Percentiles rank a stretch among this genome's conserved stretches.
These are phyloP conservation scores for Phrixothrix hirtus DNA, from an alignment of 2,888 invertebrate species.

Conservation along the genomic window DNA sequence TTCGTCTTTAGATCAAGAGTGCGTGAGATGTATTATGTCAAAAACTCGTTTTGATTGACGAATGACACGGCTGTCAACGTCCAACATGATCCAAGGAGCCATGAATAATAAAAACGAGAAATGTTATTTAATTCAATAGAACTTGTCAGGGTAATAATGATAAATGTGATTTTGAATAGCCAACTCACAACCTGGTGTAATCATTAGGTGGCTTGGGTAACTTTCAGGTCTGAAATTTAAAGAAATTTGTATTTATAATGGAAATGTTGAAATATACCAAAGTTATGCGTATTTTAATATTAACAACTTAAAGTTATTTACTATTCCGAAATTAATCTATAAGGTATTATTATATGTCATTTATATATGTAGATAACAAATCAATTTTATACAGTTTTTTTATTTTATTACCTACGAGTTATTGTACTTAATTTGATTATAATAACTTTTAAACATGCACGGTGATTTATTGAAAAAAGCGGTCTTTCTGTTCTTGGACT, in stretches of 20 bases:
- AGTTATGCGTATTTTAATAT: too few relatives aligned
- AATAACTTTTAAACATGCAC: too few relatives aligned
- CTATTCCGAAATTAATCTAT: too few relatives aligned
- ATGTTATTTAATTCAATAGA: constrained; percentile 50
- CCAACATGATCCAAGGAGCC: constrained; percentile 37
- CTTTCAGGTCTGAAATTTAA: constrained; percentile 13
- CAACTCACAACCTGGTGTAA: constrained; percentile 32
- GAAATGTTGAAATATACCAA: constrained; percentile 8
- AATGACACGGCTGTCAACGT: constrained; percentile 43
- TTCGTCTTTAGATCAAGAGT: constrained; percentile 38
- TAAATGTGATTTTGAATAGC: constrained; percentile 49
- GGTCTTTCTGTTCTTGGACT: too few relatives aligned
- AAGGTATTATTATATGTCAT: too few relatives aligned
- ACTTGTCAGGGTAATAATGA: constrained; percentile 50
- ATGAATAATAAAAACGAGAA: constrained; percentile 41
- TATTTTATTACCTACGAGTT: too few relatives aligned
- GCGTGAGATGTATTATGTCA: constrained; percentile 38
- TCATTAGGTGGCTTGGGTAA: constrained; percentile 30
- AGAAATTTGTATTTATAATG: constrained; percentile 8
- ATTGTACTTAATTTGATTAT: too few relatives aligned
- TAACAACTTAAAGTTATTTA: too few relatives aligned
- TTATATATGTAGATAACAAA: too few relatives aligned
- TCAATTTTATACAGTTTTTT: too few relatives aligned
- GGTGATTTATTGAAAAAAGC: too few relatives aligned
- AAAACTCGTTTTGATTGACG: constrained; percentile 43